Base-by-base conservation (phyloP, 2,113 vertebrate genomes). In the Leptocoma aspasia region DNA sequence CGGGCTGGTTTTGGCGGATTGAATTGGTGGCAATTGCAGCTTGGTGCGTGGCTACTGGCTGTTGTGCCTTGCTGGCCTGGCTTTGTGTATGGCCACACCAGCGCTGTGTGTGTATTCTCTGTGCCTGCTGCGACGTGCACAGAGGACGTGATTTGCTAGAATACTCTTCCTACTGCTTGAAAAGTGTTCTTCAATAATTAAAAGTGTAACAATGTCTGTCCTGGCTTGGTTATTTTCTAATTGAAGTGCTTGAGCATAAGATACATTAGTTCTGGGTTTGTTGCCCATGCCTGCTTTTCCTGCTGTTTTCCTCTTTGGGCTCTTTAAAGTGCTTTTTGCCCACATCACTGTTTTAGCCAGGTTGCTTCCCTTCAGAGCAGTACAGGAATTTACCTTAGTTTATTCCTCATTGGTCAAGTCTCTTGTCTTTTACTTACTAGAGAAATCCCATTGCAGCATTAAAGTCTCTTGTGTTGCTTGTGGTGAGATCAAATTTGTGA, bases 1-100 rank as follows among this genome's bases (percentile, higher is more conserved):
- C 10, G 33, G 45, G 1, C 20, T 49, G 44, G 4, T 57, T 70
- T 79, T 50, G 14, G 30, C 39, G 41, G 69, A 4, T n/a, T 12
- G 44, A 31, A 2, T 10, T 15, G 20, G 26, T 35, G 63, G 56
- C 30, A n/a, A 0, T 24, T 35, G 30, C 3, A 31, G 0, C 10
- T 10, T 20, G 4, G n/a, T 9, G 26, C 21, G 5, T 37, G 66
- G 49, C 39, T 85, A 1, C 16, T 4, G 7, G n/a, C 31, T 77
- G 24, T 9, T 47, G 39, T 35, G 50, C 15, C 42, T 86, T 4
- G 3, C 10, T 45, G n/a, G 8, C 47, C 2, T 2, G 9, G 52
- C 35, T 53, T 15, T 33, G 47, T 42, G 21, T 47, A 1, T 15
- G 42, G 39, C 28, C 33, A n/a, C n/a, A n/a, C n/a, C n/a, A n/a